Percentiles rank a stretch among this genome's conserved stretches.
Evolutionary conservation across 2,113 vertebrate genomes (phyloP).

Genomic region (Paramormyrops kingsleyae): DNA sequence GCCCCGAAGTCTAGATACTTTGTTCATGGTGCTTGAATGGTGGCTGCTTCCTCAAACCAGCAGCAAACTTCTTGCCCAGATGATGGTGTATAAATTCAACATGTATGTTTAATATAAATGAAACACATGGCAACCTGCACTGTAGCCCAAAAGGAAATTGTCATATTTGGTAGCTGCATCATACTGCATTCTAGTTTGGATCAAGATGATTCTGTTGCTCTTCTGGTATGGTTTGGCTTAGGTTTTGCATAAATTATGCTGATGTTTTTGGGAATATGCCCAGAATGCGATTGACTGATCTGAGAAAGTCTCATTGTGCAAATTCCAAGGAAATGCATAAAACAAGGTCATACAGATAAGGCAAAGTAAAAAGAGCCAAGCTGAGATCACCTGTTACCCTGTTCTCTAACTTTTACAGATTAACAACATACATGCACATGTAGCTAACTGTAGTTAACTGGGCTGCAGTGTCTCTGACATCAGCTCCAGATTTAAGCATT

Average conservation of each 20-base stretch:
- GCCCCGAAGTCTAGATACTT: neutral
- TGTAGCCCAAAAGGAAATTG: neutral
- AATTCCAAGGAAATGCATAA: neutral
- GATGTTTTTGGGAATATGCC: neutral
- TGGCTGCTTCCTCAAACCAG: neutral
- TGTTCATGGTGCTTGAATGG: neutral
- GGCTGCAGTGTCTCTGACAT: neutral
- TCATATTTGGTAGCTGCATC: neutral
- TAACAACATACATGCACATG: neutral
- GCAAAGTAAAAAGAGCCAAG: neutral
- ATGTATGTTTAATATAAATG: neutral
- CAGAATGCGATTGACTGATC: neutral
- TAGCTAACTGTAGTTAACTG: neutral
- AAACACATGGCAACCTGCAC: neutral
- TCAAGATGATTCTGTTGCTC: neutral
- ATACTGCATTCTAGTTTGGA: neutral
- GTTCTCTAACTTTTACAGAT: neutral
- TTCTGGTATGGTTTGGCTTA: neutral
- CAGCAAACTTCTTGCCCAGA: neutral
- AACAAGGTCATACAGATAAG: neutral
- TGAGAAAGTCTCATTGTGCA: neutral
- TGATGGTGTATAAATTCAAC: neutral
- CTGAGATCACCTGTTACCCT: neutral
- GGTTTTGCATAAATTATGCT: constrained; percentile 8
- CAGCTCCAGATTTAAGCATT: neutral